Conservation (phyloP, 2,797 vertebrate genomes). For the Gymnothorax javanicus region DNA sequence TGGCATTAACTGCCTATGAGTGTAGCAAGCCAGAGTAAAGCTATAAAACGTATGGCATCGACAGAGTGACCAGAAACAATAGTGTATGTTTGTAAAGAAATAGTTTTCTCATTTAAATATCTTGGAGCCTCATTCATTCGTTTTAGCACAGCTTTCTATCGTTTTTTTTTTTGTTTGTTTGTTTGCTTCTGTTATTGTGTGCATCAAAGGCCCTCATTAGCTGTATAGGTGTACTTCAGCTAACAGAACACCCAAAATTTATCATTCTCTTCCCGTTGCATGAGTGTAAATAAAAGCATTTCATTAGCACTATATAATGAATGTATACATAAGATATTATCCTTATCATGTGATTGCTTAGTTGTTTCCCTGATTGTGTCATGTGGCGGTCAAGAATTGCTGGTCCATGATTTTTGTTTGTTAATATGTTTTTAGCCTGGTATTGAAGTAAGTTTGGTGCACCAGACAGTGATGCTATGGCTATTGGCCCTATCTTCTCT, state of each 20-base stretch:
- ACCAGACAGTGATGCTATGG: conserved; percentile 19
- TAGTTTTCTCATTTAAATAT: background rate
- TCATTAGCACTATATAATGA: no score
- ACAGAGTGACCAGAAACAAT: background rate
- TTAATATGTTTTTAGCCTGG: background rate
- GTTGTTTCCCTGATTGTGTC: background rate
- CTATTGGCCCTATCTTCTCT: background rate
- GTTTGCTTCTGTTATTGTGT: background rate
- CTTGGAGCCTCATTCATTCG: background rate
- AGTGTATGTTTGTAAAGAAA: background rate
- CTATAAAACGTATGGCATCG: background rate
- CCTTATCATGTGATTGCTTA: background rate
- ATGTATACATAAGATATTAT: no score
- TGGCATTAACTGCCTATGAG: background rate
- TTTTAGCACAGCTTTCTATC: background rate
- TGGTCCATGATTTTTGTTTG: conserved; percentile 16
- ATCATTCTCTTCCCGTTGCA: background rate
- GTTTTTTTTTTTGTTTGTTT: background rate
- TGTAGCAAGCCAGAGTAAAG: background rate
- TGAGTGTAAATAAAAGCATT: background rate
- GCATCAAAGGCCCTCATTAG: background rate
- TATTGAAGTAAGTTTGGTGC: conserved; percentile 32
- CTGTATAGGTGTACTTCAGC: background rate
- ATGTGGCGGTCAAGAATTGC: conserved; percentile 6
- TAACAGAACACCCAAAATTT: background rate